These are phyloP conservation scores for Lordiphosa stackelbergi DNA, from an alignment of 1,140 invertebrate genomes.

Conservation along the genomic window DNA sequence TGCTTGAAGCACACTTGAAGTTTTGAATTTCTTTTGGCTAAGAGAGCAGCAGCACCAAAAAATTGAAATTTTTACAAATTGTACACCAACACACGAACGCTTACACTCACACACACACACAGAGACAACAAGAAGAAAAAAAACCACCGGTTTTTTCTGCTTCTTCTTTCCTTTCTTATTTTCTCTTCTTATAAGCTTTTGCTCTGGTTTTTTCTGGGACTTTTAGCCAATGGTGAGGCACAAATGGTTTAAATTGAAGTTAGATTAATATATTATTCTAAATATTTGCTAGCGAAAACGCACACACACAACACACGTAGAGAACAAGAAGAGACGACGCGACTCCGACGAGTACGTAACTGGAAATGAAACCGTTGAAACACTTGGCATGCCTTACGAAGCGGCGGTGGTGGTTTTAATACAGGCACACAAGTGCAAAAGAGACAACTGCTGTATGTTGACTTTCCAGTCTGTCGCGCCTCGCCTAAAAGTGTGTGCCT, in stretches of 20 bases:
- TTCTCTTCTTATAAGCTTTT: constrained; percentile 42
- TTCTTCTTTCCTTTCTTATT: constrained; percentile 51
- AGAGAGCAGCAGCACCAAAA: constrained; percentile 36
- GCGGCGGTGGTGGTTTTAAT: constrained; percentile 48
- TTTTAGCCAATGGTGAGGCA: constrained; percentile 19
- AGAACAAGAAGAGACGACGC: constrained; percentile 38
- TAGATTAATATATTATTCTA: constrained; percentile 7
- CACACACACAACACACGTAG: constrained; percentile 36
- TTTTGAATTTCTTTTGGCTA: constrained; percentile 35
- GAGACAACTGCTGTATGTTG: constrained; percentile 49
- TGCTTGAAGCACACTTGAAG: constrained; percentile 48
- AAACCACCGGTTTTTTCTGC: constrained; percentile 72
- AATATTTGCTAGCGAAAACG: constrained; percentile 36
- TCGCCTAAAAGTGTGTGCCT: constrained; percentile 54
- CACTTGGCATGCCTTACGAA: constrained; percentile 54
- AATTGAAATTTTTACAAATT: constrained; percentile 52
- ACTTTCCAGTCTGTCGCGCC: constrained; percentile 59
- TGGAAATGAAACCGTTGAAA: constrained; percentile 58
- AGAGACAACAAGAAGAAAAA: constrained; percentile 46
- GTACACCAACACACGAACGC: constrained; percentile 46
- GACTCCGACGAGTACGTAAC: constrained; percentile 62
- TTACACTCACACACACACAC: constrained; percentile 48
- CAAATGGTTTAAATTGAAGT: constrained; percentile 18
- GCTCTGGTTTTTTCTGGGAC: constrained; percentile 27
- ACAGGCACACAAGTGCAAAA: constrained; percentile 24